Evolutionary conservation across 2,888 invertebrate species (phyloP), one percentile per base, ranked within the genome.

Genomic region (Philaethria dido): DNA sequence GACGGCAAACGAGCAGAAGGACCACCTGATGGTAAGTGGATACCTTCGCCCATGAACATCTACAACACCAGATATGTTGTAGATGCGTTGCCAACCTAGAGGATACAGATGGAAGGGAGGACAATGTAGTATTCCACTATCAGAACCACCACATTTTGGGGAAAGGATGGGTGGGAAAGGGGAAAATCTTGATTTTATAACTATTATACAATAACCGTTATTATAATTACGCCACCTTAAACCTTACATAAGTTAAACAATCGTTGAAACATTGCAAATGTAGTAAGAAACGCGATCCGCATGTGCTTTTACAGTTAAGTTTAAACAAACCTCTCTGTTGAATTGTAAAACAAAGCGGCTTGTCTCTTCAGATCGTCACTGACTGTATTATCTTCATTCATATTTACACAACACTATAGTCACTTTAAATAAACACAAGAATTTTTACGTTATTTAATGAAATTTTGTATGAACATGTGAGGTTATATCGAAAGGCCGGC

Each of bases 281-380:
- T 18, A 11, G 29, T 57, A 48, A 25, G 48, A 42, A 47, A 59
- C 18, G 42, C 50, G 42, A 60, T 14, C 14, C 39, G 11, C 25
- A 33, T 44, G 48, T 25, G 60, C 22, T 48, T 50, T 50, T 42
- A 60, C 16, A 50, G 39, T 48, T 25, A 60, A 25, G 36, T 60
- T 60, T 29, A 60, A 39, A 69, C 87, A 74, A 80, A 92, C 92
- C 92, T 90, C 77, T 88, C 83, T 25, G 91, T 91, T 9, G 92
- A 84, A 76, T 92, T 91, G 78, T 92, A 92, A 77, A 90, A 92
- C 86, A 90, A 84, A 57, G 92, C 92, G 3, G 92, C 92, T 72
- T 92, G 91, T 69, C 92, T 80, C 76, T 92, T 92, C 78, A 92
- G 75, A 69, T 92, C 92, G 55, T 89, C 88, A 62, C 84, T 79